Evolutionary conservation across 2,888 invertebrate genomes (phyloP), one percentile per base, ranked within the genome.

Genomic region (Andricus quercusramuli): DNA sequence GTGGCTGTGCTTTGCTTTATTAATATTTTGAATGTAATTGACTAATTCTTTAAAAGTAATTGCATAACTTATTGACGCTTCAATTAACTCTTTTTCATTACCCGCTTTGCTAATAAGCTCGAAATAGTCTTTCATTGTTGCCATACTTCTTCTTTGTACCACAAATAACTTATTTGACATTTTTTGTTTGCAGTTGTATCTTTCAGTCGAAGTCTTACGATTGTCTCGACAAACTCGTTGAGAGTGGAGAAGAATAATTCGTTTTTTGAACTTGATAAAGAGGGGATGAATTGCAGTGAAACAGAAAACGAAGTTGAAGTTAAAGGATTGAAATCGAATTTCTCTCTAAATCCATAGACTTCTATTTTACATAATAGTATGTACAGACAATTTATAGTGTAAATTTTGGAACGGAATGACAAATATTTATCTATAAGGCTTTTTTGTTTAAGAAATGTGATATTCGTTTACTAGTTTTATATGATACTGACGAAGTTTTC

Each of bases 121-220:
- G 20, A 51, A 37, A 47, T 47, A 47, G 17, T 47, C 3, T 15
- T 47, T 47, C 15, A 4, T 17, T 41, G 13, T 41, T 41, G 13
- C 41, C 3, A 41, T 41, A 41, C 2, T 41, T 41, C 41, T 41
- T 41, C 3, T 11, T 41, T 41, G 11, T 41, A 41, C 3, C 3
- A 20, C 29, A 77, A 68, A 47, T 67, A 47, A 67, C 37, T 66
- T 32, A 47, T 59, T 22, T 56, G 66, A 68, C 78, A 76, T 62
- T 59, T 80, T 80, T 86, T 84, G 66, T 83, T 90, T 90, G 32
- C 89, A 91, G 91, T 79, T 90, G 85, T 77, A 86, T 90, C 56
- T 83, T 86, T 44, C 91, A 90, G 81, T 90, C 90, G 15, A 90
- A 90, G 79, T 91, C 91, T 29, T 91, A 89, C 81, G 91, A 91